Conservation (phyloP, 2,113 vertebrate genomes). For the Callionymus lyra region DNA sequence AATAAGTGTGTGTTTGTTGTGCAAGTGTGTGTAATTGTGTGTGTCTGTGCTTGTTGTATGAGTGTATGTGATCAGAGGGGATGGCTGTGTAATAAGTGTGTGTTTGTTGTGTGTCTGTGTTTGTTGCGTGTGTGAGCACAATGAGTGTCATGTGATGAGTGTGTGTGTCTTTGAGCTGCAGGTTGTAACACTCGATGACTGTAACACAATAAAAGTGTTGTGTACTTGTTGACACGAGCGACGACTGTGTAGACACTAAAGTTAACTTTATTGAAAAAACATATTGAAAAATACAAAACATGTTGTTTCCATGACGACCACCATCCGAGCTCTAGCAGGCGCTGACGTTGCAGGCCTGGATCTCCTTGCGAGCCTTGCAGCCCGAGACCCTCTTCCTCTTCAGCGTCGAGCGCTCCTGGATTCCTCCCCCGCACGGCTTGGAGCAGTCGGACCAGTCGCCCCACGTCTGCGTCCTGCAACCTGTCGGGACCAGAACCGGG, state of each 20-base stretch:
- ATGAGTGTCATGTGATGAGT: too few relatives aligned
- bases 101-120: too few relatives aligned
- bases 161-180: too few relatives aligned
- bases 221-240: too few relatives aligned
- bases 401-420: conserved; percentile 82
- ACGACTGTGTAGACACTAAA: conserved; percentile 4
- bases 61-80: too few relatives aligned
- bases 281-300: background rate
- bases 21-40: too few relatives aligned
- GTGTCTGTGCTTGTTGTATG: too few relatives aligned
- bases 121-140: too few relatives aligned
- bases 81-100: too few relatives aligned
- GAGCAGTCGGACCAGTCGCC: conserved; percentile 85
- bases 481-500: conserved; percentile 41
- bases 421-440: conserved; percentile 82
- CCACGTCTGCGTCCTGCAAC: conserved; percentile 85
- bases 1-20: too few relatives aligned
- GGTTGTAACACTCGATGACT: background rate
- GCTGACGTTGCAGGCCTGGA: conserved; percentile 83
- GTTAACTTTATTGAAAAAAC: conserved; percentile 10
- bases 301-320: conserved; percentile 4
- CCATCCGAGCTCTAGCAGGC: conserved; percentile 74
- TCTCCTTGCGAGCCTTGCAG: conserved; percentile 88
- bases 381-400: conserved; percentile 82
- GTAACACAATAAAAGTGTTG: background rate